A percentile compares a stretch with the other conserved stretches of the same genome.
Evolutionary conservation across 2,113 vertebrate species (phyloP).

Genomic region (Coptodon bakossiorum): DNA sequence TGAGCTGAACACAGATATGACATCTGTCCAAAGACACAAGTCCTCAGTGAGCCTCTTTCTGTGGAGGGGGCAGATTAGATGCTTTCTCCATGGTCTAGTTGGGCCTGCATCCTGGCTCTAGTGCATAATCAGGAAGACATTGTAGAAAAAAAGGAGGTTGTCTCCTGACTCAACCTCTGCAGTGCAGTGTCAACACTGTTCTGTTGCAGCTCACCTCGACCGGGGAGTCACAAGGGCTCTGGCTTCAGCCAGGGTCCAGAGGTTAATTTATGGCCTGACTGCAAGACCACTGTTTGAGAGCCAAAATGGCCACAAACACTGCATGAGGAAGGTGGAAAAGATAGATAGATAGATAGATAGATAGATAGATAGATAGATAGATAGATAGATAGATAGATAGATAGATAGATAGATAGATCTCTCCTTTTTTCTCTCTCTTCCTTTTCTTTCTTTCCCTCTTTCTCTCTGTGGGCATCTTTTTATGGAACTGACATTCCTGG

Average conservation of each 20-base stretch:
- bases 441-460: conserved; percentile 15
- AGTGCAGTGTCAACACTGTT: conserved; percentile 36
- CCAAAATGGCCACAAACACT: conserved; percentile 62
- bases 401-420: neutral
- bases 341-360: neutral
- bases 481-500: conserved; percentile 75
- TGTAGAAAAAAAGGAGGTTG: conserved; percentile 53
- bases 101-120: conserved; percentile 8
- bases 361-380: neutral
- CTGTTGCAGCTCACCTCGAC: neutral
- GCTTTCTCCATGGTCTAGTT: neutral
- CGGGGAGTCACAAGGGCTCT: conserved; percentile 54
- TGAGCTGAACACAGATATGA: neutral
- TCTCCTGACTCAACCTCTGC: conserved; percentile 54
- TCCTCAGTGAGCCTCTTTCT: neutral
- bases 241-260: conserved; percentile 32
- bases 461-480: conserved; percentile 66
- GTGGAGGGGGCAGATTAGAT: neutral
- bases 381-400: neutral
- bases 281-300: conserved; percentile 55
- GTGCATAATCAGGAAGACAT: conserved; percentile 25
- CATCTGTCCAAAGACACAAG: neutral
- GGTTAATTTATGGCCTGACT: conserved; percentile 63
- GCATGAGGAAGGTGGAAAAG: conserved; percentile 35
- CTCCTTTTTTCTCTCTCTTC: neutral